Conservation (phyloP, 2,113 vertebrate species). For the Taxidea taxus region DNA sequence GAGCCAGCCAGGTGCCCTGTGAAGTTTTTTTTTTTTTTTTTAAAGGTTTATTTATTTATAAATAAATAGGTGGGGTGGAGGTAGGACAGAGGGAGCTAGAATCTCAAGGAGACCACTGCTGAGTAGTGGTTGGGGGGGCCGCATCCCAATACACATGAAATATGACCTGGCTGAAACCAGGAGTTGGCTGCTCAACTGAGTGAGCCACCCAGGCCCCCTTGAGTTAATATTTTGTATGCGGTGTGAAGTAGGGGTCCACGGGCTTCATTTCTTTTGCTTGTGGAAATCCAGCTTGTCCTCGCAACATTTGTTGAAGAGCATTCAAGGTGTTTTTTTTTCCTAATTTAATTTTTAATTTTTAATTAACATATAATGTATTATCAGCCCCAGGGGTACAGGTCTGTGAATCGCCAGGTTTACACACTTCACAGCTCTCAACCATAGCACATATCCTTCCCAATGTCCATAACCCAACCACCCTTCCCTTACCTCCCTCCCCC, state of each 20-base stretch:
- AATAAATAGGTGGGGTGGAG: too few relatives aligned
- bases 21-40: background rate
- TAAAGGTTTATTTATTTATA: too few relatives aligned
- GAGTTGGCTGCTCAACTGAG: background rate
- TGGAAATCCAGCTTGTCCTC: background rate
- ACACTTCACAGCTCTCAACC: too few relatives aligned
- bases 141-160: background rate
- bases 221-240: background rate
- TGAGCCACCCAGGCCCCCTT: background rate
- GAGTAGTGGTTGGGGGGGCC: fast-evolving
- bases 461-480: too few relatives aligned
- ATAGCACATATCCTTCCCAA: too few relatives aligned
- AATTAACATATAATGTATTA: too few relatives aligned
- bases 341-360: too few relatives aligned
- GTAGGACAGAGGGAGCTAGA: background rate
- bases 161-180: background rate
- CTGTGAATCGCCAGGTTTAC: too few relatives aligned
- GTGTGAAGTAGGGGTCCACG: background rate
- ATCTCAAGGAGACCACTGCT: background rate
- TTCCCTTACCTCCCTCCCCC: too few relatives aligned
- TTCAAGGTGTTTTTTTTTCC: background rate
- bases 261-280: background rate
- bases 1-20: background rate
- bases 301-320: background rate
- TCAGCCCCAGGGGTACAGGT: too few relatives aligned